Percentiles rank a stretch among this genome's conserved stretches.
These are phyloP conservation scores for Tribolium freemani DNA, from an alignment of 2,888 invertebrate species.

Conservation along the genomic window DNA sequence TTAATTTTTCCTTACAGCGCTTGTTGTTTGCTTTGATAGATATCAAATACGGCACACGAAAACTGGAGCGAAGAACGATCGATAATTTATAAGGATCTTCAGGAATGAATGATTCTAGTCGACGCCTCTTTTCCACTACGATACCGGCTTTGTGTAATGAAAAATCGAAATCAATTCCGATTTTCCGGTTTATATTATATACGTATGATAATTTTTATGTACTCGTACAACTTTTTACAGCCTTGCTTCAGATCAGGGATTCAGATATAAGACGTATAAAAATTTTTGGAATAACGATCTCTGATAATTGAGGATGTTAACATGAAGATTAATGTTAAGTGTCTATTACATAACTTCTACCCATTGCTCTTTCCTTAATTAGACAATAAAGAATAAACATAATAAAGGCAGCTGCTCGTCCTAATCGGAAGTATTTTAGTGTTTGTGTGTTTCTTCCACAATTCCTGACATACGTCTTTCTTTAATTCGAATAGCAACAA, in stretches of 20 bases:
- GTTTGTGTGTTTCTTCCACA: neutral
- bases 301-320: constrained; percentile 22
- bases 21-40: constrained; percentile 36
- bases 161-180: neutral
- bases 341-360: constrained; percentile 29
- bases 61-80: constrained; percentile 24
- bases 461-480: constrained; percentile 3
- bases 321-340: constrained; percentile 24
- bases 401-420: constrained; percentile 33
- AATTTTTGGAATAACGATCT: neutral
- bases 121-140: constrained; percentile 16
- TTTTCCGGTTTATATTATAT: neutral
- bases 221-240: too few relatives aligned
- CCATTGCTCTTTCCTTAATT: constrained; percentile 30
- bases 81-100: constrained; percentile 36
- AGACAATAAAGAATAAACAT: constrained; percentile 35
- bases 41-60: constrained; percentile 25
- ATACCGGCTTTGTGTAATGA: neutral
- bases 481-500: neutral
- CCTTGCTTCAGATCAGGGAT: neutral
- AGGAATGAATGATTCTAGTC: constrained; percentile 23
- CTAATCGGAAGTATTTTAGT: constrained; percentile 20
- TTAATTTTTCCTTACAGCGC: constrained; percentile 30
- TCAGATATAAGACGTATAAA: neutral
- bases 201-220: neutral